Evolutionary conservation across 2,888 invertebrate species (phyloP).

Genomic region (Itoplectis maculator): DNA sequence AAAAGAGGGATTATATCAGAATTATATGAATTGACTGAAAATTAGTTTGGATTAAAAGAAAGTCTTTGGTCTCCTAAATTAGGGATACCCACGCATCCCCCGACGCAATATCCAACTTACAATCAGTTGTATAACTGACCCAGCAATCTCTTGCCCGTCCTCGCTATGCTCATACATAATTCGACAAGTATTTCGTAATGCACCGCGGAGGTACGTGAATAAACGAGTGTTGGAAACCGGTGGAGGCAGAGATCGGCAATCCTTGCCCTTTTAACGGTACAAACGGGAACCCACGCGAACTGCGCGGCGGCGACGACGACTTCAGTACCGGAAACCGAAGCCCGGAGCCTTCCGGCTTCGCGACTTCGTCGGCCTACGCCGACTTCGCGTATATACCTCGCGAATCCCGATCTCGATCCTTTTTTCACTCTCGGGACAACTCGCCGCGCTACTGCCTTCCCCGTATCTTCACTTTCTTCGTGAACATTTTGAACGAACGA

Average conservation of each 20-base stretch:
- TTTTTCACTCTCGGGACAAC: background rate
- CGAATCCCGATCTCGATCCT: constrained; percentile 11
- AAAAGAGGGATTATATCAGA: too few species aligned
- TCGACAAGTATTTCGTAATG: constrained; percentile 62
- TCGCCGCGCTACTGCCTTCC: background rate
- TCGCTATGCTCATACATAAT: constrained; percentile 34
- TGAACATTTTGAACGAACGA: background rate
- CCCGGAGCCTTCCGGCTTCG: constrained; percentile 46
- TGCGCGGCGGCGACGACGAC: too few species aligned
- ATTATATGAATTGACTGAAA: background rate
- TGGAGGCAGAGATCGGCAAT: constrained; percentile 65
- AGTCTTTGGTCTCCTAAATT: background rate
- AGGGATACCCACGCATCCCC: background rate
- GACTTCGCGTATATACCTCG: too few species aligned
- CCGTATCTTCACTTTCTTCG: background rate
- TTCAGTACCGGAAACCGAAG: constrained; percentile 44
- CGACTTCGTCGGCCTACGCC: constrained; percentile 25
- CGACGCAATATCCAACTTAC: background rate
- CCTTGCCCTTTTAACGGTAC: constrained; percentile 54
- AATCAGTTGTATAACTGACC: background rate
- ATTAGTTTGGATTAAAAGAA: background rate
- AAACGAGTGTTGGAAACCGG: constrained; percentile 60
- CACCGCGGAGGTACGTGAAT: constrained; percentile 40
- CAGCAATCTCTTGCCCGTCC: constrained; percentile 4
- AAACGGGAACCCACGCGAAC: constrained; percentile 69